Percentiles rank a stretch among this genome's conserved stretches.
phyloP scores from a whole-genome alignment of 1,140 invertebrate species.

The Rhagoletis zephyria region DNA sequence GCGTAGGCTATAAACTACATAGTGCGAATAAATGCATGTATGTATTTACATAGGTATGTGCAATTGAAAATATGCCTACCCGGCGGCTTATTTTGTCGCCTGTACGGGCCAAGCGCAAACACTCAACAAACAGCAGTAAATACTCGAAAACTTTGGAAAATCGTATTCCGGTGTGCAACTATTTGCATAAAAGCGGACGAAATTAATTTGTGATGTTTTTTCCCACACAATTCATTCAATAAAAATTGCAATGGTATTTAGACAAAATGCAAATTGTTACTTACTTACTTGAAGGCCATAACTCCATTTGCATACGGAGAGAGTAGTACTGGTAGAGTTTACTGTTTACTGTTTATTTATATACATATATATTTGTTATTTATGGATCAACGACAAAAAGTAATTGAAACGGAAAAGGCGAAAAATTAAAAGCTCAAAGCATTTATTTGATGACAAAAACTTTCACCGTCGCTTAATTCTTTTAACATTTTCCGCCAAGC shows the following conservation, averaged over 20 bases:
- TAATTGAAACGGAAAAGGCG: not conserved
- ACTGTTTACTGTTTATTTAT: not conserved
- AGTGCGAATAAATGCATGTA: too few relatives aligned
- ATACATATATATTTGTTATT: not conserved
- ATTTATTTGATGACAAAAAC: not conserved
- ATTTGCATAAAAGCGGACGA: not conserved
- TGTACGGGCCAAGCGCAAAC: not conserved
- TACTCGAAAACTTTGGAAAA: not conserved
- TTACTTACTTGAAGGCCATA: not conserved
- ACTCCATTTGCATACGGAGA: not conserved
- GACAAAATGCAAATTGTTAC: not conserved
- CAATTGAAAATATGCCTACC: not conserved
- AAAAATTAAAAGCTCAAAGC: not conserved
- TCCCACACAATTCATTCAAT: not conserved
- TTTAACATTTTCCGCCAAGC: not conserved
- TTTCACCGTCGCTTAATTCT: not conserved
- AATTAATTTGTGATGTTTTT: constrained; percentile 44
- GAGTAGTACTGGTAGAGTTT: not conserved
- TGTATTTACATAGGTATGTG: not conserved
- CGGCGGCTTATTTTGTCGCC: not conserved
- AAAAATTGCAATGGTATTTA: not conserved
- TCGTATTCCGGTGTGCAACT: not conserved
- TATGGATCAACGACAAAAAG: not conserved
- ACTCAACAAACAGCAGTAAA: constrained; percentile 19
- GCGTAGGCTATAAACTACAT: too few relatives aligned